A percentile compares a stretch with the other conserved stretches of the same genome.
Conservation (phyloP, 1,140 invertebrate species). For the Thrips palmi region DNA sequence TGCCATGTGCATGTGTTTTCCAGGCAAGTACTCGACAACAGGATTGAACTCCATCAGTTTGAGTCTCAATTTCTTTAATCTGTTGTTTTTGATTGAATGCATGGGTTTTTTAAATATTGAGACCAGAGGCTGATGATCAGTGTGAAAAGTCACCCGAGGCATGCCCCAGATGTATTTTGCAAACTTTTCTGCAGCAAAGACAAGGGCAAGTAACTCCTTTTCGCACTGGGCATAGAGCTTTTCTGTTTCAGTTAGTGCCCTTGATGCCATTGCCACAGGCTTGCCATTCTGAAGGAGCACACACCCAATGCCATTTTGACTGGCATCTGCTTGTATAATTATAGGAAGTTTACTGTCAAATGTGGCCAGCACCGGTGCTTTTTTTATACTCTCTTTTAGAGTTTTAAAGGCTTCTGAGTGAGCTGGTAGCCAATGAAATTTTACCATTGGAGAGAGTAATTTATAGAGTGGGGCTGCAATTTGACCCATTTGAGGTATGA, state of each 20-base stretch:
- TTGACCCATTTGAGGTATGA: conserved; percentile 17
- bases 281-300: conserved; percentile 16
- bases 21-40: conserved; percentile 19
- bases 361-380: conserved; percentile 16
- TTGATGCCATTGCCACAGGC: conserved; percentile 20
- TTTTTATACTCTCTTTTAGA: conserved; percentile 17
- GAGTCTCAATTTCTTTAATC: conserved; percentile 23
- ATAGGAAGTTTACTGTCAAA: conserved; percentile 15
- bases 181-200: conserved; percentile 22
- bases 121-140: conserved; percentile 24
- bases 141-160: conserved; percentile 20
- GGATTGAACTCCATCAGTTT: conserved; percentile 23
- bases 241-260: conserved; percentile 18
- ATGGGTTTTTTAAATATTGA: conserved; percentile 23
- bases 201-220: conserved; percentile 24
- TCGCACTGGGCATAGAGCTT: conserved; percentile 25
- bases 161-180: conserved; percentile 18
- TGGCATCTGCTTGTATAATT: conserved; percentile 17
- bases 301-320: conserved; percentile 17
- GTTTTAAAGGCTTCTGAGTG: conserved; percentile 16
- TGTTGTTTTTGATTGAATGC: conserved; percentile 18
- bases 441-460: conserved; percentile 17
- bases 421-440: conserved; percentile 16
- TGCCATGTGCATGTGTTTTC: conserved; percentile 12
- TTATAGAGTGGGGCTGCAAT: conserved; percentile 15